Conservation (phyloP, 1,140 invertebrate species). For the Lethrus apterus region DNA sequence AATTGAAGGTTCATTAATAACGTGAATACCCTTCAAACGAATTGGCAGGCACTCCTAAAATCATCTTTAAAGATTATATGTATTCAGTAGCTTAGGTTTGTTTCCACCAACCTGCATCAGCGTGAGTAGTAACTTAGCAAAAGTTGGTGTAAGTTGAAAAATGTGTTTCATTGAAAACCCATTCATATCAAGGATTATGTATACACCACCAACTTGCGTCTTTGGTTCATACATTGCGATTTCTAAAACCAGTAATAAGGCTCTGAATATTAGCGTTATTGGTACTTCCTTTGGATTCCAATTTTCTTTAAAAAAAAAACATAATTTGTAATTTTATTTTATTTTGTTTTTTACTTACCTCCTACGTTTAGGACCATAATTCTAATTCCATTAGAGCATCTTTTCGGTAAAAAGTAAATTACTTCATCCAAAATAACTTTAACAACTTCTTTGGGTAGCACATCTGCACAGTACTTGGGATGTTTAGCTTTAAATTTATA, state of each 20-base stretch:
- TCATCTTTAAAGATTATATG: constrained; percentile 1
- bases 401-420: constrained; percentile 49
- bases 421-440: constrained; percentile 47
- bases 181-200: constrained; percentile 61
- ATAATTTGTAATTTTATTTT: neutral
- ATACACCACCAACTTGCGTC: constrained; percentile 55
- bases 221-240: constrained; percentile 53
- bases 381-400: constrained; percentile 48
- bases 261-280: constrained; percentile 51
- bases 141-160: constrained; percentile 61
- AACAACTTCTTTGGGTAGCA: constrained; percentile 45
- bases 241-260: constrained; percentile 50
- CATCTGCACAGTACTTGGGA: constrained; percentile 44
- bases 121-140: constrained; percentile 54
- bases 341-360: constrained; percentile 37
- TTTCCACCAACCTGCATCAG: constrained; percentile 64
- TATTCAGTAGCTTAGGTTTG: constrained; percentile 6
- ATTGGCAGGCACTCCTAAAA: constrained; percentile 55
- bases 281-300: constrained; percentile 58
- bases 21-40: constrained; percentile 63
- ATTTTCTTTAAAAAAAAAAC: constrained; percentile 41
- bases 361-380: constrained; percentile 51
- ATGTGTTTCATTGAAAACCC: constrained; percentile 58
- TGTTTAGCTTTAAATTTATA: constrained; percentile 51
- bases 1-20: constrained; percentile 71